These are phyloP conservation scores for Montipora cactus DNA, from an alignment of 64 coral and sea anemone genomes.

Conservation along the genomic window DNA sequence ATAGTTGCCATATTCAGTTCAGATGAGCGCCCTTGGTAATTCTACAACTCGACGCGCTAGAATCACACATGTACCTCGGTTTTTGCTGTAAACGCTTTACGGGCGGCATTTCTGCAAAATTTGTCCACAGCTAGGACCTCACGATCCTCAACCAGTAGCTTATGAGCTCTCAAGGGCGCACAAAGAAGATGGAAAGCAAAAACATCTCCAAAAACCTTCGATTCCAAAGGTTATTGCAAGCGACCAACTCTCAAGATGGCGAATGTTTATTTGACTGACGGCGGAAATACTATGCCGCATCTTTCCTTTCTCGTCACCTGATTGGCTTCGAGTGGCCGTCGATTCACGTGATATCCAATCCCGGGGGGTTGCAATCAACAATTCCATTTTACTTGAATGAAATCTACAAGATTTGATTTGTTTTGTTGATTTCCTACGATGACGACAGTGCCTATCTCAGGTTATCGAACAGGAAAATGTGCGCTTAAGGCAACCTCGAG, in stretches of 20 bases:
- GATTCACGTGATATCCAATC: conserved; percentile 4
- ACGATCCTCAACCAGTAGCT: conserved; percentile 17
- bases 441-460: not conserved
- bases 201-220: conserved; percentile 8
- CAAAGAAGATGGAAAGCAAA: not conserved
- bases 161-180: not conserved
- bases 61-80: conserved; percentile 29
- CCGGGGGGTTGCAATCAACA: not conserved
- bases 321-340: conserved; percentile 22
- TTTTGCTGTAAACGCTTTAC: conserved; percentile 24
- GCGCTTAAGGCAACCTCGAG: not conserved
- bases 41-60: not conserved
- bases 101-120: conserved; percentile 23
- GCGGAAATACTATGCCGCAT: conserved; percentile 2
- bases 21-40: not conserved
- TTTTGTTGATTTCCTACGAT: not conserved
- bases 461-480: not conserved
- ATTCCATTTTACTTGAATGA: not conserved
- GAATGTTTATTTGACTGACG: conserved; percentile 26
- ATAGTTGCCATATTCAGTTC: conserved; percentile 1
- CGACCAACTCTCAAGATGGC: conserved; percentile 37
- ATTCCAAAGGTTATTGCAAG: conserved; percentile 17
- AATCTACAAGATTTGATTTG: not conserved
- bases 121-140: not conserved
- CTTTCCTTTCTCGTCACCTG: not conserved